Evolutionary conservation across 2,888 invertebrate species (phyloP), one percentile per base, ranked within the genome.

Genomic region (Lampropteryx suffumata): DNA sequence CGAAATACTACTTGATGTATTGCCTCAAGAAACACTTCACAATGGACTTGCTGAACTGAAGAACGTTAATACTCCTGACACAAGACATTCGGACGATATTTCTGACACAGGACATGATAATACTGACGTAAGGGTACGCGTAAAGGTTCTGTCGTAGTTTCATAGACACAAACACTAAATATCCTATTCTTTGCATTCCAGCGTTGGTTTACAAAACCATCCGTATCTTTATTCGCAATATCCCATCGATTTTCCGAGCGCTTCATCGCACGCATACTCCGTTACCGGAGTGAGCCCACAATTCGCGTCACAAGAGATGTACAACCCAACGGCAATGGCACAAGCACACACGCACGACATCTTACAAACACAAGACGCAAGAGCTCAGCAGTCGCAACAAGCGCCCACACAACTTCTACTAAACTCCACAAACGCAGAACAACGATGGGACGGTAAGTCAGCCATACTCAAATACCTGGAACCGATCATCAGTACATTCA

Each of bases 381-480:
- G 84, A 64, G 91, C 90, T 76, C 90, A 90, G 82, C 88, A 89
- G 79, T 90, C 90, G 69, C 90, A 90, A 78, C 86, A 86, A 80
- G 83, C 82, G 75, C 84, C 83, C 35, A 76, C 78, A 30, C 72
- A 86, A 56, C 73, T 73, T 55, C 79, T 88, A 39, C 71, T 82
- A 50, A 90, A 90, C 70, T 71, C 79, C 32, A 90, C 90, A 47
- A 73, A 84, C 68, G 90, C 90, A 55, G 74, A 87, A 64, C 88
- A 90, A 66, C 76, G 90, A 81, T 90, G 90, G 90, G 90, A 90
- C 65, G 90, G 90, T 90, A 90, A 90, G 90, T 90, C 87, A 59
- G 81, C 74, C 73, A 76, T 90, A 62, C 83, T 79, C 69, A 85
- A 80, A 80, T 75, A 84, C 69, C 71, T 90, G 69, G 87, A 90